A percentile compares a stretch with the other conserved stretches of the same genome.
Evolutionary conservation across 2,797 vertebrate genomes (phyloP).

Genomic region (Aulostomus chinensis): DNA sequence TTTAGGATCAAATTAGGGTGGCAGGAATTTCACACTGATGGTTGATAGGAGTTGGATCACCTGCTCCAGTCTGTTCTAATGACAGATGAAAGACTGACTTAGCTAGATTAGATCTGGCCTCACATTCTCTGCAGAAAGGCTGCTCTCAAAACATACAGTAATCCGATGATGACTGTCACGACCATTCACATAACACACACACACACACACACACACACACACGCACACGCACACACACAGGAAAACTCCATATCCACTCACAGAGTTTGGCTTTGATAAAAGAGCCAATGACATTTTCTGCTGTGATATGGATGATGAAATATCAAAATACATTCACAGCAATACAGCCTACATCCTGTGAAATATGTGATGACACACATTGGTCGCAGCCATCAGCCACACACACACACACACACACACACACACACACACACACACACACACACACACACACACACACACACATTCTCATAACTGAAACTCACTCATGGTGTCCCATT

Average conservation of each 20-base stretch:
- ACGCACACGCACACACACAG: no score
- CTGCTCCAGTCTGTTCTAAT: conserved; percentile 76
- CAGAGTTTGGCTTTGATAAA: conserved; percentile 14
- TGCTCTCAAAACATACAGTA: conserved; percentile 61
- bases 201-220: no score
- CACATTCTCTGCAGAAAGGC: conserved; percentile 58
- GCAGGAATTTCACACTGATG: conserved; percentile 81
- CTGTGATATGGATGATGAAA: conserved; percentile 41
- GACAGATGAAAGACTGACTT: conserved; percentile 75
- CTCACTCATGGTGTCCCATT: conserved; percentile 9
- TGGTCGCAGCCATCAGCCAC: conserved; percentile 16
- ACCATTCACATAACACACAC: conserved; percentile 32
- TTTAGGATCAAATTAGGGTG: conserved; percentile 84
- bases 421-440: conserved; percentile 2
- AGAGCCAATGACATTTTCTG: conserved; percentile 31
- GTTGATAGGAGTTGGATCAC: conserved; percentile 69
- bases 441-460: neutral
- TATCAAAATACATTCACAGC: conserved; percentile 39
- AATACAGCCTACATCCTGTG: conserved; percentile 13
- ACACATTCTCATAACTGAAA: conserved; percentile 6
- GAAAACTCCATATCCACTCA: conserved; percentile 18
- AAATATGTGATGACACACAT: conserved; percentile 21
- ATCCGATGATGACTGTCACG: conserved; percentile 61
- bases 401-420: conserved; percentile 8
- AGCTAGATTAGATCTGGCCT: conserved; percentile 69